Base-by-base conservation (phyloP, 2,888 invertebrate species). In the Orthonychiurus folsomi region DNA sequence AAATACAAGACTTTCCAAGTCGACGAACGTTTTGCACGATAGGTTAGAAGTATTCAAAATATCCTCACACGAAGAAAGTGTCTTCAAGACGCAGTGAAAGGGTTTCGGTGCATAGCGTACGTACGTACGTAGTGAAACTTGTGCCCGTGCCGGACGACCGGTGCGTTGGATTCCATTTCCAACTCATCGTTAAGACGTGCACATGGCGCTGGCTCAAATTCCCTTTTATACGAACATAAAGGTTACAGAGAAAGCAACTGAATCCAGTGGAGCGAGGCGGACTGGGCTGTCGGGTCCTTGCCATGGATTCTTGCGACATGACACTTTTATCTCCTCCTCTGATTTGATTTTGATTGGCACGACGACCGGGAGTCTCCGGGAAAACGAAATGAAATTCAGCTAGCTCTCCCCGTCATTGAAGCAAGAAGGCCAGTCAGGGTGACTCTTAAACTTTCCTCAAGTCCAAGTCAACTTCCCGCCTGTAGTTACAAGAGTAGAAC, bases 321-420 rank as follows among this genome's bases (percentile, higher is more conserved):
- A 28, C 27, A 27, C 28, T 25, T 25, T 18, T 56, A 26, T 56
- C 27, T 56, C 56, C 28, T 56, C 56, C 56, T 28, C 12, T 56
- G 56, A 9, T 28, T 56, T 26, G 12, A 37, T 52, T 52, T 52
- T 52, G 52, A 52, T 52, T 52, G 52, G 52, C 52, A 52, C 52
- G 24, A 52, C 52, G 52, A 52, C 52, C 52, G 20, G n/a, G 21
- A 52, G 52, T 52, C 21, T 21, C 9, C 24, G n/a, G 24, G 9
- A 48, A 52, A 52, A 20, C 52, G 24, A 52, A 23, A 52, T 52
- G 21, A 52, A 23, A 20, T 20, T 52, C 9, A 52, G 24, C 5
- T n/a, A 20, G n/a, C 52, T n/a, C n/a, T n/a, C 15, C 48, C n/a
- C n/a, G 48, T n/a, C n/a, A n/a, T n/a, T n/a, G n/a, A n/a, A n/a